Evolutionary conservation across 2,888 invertebrate species (phyloP).

Genomic region (Stictocephala bisonia): DNA sequence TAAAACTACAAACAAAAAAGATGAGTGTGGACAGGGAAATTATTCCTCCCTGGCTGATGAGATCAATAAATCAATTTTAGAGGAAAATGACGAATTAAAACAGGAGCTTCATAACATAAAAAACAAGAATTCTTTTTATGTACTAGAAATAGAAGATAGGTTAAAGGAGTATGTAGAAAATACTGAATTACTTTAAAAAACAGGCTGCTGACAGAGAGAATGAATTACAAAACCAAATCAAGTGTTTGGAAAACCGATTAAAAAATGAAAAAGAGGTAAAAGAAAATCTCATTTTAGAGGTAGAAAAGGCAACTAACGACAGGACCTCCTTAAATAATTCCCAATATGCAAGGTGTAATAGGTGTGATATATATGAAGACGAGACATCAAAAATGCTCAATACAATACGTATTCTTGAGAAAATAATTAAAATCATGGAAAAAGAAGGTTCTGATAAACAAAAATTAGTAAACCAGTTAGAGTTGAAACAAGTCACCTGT

Average conservation of each 20-base stretch:
- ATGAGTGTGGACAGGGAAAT: background rate
- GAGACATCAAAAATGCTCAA: slow-evolving; percentile 3
- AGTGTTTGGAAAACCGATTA: background rate
- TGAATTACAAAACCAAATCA: slow-evolving; percentile 5
- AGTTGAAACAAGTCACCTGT: too few relatives aligned
- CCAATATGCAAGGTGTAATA: background rate
- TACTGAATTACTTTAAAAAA: too few relatives aligned
- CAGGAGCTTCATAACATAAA: slow-evolving; percentile 6
- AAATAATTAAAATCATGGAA: slow-evolving; percentile 1
- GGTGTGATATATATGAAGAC: slow-evolving; percentile 6
- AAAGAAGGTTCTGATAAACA: too few relatives aligned
- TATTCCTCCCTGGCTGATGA: background rate
- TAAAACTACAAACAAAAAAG: background rate
- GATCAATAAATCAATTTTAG: slow-evolving; percentile 2
- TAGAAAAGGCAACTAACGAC: background rate
- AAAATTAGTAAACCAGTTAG: too few relatives aligned
- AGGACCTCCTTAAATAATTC: background rate
- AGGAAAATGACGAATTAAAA: slow-evolving; percentile 1
- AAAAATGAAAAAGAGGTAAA: slow-evolving; percentile 16
- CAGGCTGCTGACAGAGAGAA: too few relatives aligned
- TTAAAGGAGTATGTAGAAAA: too few relatives aligned
- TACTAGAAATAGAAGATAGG: too few relatives aligned
- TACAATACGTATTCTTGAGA: slow-evolving; percentile 7
- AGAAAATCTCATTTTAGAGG: slow-evolving; percentile 1
- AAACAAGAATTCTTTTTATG: slow-evolving; percentile 3